A percentile compares a stretch with the other conserved stretches of the same genome.
Conservation (phyloP, 1,140 invertebrate species). For the Planococcus citri region DNA sequence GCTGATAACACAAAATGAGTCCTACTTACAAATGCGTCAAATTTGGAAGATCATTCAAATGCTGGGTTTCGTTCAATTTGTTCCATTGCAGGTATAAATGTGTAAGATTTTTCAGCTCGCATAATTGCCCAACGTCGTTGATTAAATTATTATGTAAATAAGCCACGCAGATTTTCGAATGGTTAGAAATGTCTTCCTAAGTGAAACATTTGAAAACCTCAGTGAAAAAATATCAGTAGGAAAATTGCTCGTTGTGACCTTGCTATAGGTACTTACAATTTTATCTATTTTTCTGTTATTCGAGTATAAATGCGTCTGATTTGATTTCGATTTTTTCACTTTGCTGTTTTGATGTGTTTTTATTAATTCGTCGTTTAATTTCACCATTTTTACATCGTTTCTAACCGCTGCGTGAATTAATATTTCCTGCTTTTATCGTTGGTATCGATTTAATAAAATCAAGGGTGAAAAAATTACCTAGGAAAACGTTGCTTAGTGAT, state of each 20-base stretch:
- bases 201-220: too few species aligned
- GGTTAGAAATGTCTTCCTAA: not conserved
- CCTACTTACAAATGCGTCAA: not conserved
- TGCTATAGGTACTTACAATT: not conserved
- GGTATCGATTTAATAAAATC: too few species aligned
- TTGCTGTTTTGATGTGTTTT: not conserved
- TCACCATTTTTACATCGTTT: not conserved
- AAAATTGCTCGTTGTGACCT: too few species aligned
- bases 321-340: not conserved
- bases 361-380: not conserved
- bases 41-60: not conserved
- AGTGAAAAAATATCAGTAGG: too few species aligned
- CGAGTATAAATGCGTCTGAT: not conserved
- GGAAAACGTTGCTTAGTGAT: too few species aligned
- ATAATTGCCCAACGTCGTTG: not conserved
- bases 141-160: not conserved
- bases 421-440: too few species aligned
- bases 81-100: not conserved
- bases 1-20: too few species aligned
- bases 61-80: not conserved
- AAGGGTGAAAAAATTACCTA: too few species aligned
- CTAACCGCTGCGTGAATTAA: too few species aligned
- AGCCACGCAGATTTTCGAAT: not conserved
- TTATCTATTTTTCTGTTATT: not conserved
- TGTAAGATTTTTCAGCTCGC: not conserved